phyloP scores from a whole-genome alignment of 2,113 vertebrate species.

The Pomatorhinus ruficollis region DNA sequence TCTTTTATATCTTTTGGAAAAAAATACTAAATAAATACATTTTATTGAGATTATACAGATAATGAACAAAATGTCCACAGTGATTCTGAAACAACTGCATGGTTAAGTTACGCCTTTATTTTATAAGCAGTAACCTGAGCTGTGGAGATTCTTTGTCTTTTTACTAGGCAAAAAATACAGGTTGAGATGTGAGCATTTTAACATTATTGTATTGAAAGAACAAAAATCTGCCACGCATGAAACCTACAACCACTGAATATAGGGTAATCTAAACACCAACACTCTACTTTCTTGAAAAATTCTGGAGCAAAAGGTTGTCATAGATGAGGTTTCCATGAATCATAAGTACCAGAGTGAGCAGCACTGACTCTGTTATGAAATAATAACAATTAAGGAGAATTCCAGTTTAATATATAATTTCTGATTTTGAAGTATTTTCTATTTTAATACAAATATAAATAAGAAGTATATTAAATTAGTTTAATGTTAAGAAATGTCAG shows the following conservation, averaged over 20 bases:
- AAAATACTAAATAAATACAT: background rate
- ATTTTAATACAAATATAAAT: constrained; percentile 29
- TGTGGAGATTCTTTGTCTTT: background rate
- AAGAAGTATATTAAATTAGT: background rate
- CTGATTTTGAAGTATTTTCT: constrained; percentile 27
- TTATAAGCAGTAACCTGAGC: background rate
- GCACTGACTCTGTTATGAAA: background rate
- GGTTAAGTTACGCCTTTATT: background rate
- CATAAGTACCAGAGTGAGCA: background rate
- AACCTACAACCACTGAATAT: background rate
- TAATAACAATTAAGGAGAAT: background rate
- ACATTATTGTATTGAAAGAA: background rate
- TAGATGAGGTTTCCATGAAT: background rate
- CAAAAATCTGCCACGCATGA: background rate
- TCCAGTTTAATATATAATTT: background rate
- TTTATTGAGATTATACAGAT: background rate
- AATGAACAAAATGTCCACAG: background rate
- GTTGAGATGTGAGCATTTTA: background rate
- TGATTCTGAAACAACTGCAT: background rate
- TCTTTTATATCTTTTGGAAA: background rate
- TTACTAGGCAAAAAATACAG: background rate
- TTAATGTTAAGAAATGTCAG: background rate
- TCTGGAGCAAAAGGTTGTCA: background rate
- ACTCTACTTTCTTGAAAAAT: background rate
- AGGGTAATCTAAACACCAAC: background rate